phyloP scores from a whole-genome alignment of 2,888 invertebrate species.

The Bellardia pandia region DNA sequence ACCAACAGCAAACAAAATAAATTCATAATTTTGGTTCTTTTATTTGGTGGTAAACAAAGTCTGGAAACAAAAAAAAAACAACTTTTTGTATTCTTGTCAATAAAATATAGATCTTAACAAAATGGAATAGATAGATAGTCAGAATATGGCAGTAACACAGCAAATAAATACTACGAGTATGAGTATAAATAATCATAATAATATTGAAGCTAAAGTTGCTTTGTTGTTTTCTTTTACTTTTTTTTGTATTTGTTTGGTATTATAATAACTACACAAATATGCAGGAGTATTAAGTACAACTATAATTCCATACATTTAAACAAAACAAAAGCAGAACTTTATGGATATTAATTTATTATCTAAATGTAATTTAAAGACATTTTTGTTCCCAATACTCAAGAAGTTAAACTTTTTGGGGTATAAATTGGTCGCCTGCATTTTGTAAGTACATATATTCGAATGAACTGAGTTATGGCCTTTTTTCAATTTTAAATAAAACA shows the following conservation, averaged over 20 bases:
- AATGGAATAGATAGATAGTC: constrained; percentile 1
- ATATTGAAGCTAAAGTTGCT: constrained; percentile 40
- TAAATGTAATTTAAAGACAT: not conserved
- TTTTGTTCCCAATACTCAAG: too few species aligned
- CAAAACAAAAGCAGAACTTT: constrained; percentile 23
- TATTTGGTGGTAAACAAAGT: constrained; percentile 46
- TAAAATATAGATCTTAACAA: constrained; percentile 64
- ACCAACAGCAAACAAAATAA: constrained; percentile 35
- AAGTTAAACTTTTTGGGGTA: too few species aligned
- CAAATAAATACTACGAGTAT: constrained; percentile 12
- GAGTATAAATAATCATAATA: constrained; percentile 25
- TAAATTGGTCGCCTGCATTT: too few species aligned
- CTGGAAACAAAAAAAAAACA: not conserved
- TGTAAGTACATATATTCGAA: too few species aligned
- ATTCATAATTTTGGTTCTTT: constrained; percentile 77
- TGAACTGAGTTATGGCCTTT: too few species aligned
- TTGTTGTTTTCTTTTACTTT: not conserved
- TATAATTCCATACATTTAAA: not conserved
- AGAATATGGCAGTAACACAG: not conserved
- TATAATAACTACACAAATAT: not conserved
- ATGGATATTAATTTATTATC: constrained; percentile 10
- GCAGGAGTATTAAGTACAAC: constrained; percentile 3
- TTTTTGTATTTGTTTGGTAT: not conserved
- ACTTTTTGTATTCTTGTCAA: constrained; percentile 41
- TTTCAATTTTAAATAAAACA: too few species aligned